Evolutionary conservation across 2,797 vertebrate genomes (phyloP), one percentile per base, ranked within the genome.

Genomic region (Sebastes melanostomus): DNA sequence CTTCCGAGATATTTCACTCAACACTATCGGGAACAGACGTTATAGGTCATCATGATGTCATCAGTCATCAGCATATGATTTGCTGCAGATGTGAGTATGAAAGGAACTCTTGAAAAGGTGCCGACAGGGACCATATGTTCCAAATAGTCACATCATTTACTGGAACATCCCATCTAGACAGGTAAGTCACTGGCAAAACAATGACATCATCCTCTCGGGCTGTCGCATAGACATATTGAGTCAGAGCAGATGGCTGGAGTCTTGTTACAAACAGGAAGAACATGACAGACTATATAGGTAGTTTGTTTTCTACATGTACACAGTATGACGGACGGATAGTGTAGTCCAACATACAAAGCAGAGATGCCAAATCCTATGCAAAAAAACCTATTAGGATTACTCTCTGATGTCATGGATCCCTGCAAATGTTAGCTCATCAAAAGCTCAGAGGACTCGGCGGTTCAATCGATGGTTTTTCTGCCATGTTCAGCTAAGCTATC

Each of bases 391-490:
- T 88, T 87, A 89, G 90, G 89, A 90, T 91, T 92, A 85, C 83
- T 89, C 85, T 88, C 88, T 93, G 88, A 91, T 92, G 92, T 91
- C 92, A 91, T 32, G 82, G 85, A 92, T 91, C 83, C 87, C 86
- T 78, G 86, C 76, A 87, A 93, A 92, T 85, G 92, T 93, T 91
- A 81, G 86, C 88, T 92, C 87, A 86, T 91, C 87, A 92, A 88
- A 90, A 75, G 87, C 89, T 90, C 84, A 76, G 77, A 75, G 75
- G 86, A 90, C 82, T 89, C 79, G 22, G 75, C 25, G 10, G 58
- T 84, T 87, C 84, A 86, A 93, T 93, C 92, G 82, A 93, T 88
- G 83, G 73, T 71, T 84, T 89, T 89, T 90, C 87, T 85, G 82
- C 74, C 91, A 77, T 82, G 86, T 91, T 90, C 86, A 55, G 82